Conservation (phyloP, 2,113 vertebrate species). For the Isichthys henryi region DNA sequence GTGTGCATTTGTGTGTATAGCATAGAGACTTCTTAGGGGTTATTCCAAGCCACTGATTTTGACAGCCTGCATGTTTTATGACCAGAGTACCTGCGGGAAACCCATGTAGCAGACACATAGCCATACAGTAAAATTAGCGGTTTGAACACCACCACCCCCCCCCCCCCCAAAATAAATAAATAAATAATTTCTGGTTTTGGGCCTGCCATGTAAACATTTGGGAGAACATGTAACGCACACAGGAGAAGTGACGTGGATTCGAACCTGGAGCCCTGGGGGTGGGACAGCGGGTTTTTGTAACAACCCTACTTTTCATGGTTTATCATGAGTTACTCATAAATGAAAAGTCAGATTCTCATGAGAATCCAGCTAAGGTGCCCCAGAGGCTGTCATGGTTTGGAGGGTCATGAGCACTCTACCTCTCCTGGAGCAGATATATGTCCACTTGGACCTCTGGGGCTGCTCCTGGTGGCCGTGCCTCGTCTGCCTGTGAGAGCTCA, state of each 20-base stretch:
- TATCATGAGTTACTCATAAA: neutral
- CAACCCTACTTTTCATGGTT: neutral
- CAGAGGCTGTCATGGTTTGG: neutral
- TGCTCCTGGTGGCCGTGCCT: constrained; percentile 31
- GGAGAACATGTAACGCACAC: neutral
- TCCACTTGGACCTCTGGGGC: constrained; percentile 46
- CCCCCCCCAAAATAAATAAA: neutral
- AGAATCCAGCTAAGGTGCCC: neutral
- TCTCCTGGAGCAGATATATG: constrained; percentile 60
- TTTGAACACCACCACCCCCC: neutral
- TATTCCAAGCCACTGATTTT: neutral
- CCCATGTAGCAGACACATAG: neutral
- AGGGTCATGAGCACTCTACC: constrained; percentile 38
- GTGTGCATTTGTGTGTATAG: neutral
- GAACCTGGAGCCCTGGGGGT: neutral
- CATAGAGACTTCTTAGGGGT: neutral
- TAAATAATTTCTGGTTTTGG: neutral
- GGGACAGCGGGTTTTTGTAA: neutral
- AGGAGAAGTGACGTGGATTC: neutral
- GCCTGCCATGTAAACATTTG: neutral
- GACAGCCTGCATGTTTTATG: neutral
- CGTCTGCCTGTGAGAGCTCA: neutral
- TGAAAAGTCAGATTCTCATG: no score
- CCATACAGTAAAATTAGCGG: neutral
- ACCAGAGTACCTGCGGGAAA: neutral